phyloP scores from a whole-genome alignment of 1,140 invertebrate species.

The Liolophura sinensis region DNA sequence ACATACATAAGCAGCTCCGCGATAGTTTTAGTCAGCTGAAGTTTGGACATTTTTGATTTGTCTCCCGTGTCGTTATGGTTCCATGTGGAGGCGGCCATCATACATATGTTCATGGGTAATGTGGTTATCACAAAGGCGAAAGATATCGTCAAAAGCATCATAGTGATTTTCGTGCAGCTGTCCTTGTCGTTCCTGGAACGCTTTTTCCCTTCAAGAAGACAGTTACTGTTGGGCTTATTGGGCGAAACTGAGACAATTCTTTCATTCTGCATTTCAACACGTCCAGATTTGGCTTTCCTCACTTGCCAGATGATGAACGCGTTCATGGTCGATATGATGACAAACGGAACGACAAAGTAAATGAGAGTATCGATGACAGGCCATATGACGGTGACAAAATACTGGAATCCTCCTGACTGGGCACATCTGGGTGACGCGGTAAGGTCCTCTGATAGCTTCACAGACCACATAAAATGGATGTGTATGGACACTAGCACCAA shows the following conservation, averaged over 20 bases:
- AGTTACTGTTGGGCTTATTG: no score
- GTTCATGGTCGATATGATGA: constrained; percentile 3
- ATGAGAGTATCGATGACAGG: constrained; percentile 20
- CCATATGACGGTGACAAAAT: constrained; percentile 11
- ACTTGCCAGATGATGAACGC: no score
- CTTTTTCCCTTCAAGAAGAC: no score
- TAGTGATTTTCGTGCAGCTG: constrained; percentile 2
- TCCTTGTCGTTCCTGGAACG: not conserved
- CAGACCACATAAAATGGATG: constrained; percentile 45
- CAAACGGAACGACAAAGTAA: constrained; percentile 18
- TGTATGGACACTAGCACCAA: constrained; percentile 31
- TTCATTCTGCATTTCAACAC: no score
- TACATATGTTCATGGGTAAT: no score
- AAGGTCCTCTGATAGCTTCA: constrained; percentile 8
- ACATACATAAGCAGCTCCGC: constrained; percentile 55
- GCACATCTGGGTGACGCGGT: not conserved
- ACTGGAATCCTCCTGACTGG: constrained; percentile 3
- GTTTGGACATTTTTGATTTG: constrained; percentile 17
- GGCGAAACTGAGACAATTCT: no score
- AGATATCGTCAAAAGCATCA: constrained; percentile 9
- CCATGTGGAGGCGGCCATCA: no score
- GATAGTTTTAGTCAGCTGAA: constrained; percentile 40
- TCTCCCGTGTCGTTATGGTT: no score
- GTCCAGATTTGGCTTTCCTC: no score
- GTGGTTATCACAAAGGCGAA: not conserved